Base-by-base conservation (phyloP, 92 coral and sea anemone species). In the Porites divaricata region DNA sequence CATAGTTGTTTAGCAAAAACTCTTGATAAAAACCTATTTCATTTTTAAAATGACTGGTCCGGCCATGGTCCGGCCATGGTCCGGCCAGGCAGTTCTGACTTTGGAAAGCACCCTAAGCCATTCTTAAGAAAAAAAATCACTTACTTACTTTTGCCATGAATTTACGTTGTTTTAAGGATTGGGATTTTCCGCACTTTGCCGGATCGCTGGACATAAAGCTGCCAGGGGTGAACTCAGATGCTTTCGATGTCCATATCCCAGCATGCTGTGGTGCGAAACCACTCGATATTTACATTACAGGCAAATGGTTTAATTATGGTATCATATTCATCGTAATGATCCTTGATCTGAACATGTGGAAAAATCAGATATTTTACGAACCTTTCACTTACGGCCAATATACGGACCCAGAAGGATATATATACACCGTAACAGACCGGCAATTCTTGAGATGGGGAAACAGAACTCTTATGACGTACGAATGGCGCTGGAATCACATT, bases 261-360 rank as follows among this genome's bases (percentile, higher is more conserved):
- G 74, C 86, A 21, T 85, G 89, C 71, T 89, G 85, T 69, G 98
- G 98, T 5, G 84, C 87, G 21, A 83, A 80, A 21, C 86, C 89
- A 51, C 63, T 88, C 51, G 98, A 92, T 67, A 87, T 94, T 12
- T 91, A 94, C 83, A 94, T 94, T 48, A 88, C 98, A 11, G 98
- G 98, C 64, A 94, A 94, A 76, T 94, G 98, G 98, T 94, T 94
- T 75, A 94, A 94, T 80, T 94, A 94, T 72, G 98, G 98, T 11
- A 89, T 94, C 50, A 89, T 94, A 72, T 94, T 94, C 75, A 90
- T 94, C 11, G 95, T 94, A 72, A 94, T 94, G 98, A 89, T 89
- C 8, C 89, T 94, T 13, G 98, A 94, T 72, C 77, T 94, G 51
- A 94, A 94, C 88, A 94, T 94, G 98, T 94, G 98, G 98, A 94